phyloP scores from a whole-genome alignment of 2,888 invertebrate species.

The Chrysolina oricalcia region DNA sequence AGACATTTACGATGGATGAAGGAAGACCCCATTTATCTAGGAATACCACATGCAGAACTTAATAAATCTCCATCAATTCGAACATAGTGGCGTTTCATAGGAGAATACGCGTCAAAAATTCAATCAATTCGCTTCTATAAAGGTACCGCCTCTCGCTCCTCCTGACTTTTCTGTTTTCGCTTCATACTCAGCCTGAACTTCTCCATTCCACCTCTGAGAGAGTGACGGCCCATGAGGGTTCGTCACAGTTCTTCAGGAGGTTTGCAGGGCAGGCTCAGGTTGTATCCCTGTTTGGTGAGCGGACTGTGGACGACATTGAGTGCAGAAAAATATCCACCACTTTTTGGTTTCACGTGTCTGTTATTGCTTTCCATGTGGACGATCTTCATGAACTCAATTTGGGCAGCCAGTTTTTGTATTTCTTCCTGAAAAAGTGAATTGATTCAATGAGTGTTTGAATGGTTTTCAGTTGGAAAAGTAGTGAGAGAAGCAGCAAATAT shows the following conservation, averaged over 20 bases:
- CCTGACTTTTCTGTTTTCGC: conserved; percentile 50
- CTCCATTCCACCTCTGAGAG: conserved; percentile 44
- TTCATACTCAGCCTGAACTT: conserved; percentile 62
- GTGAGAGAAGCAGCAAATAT: too few relatives aligned
- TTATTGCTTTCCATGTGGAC: conserved; percentile 96
- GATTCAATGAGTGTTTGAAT: not conserved
- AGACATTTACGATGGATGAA: too few relatives aligned
- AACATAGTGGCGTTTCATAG: too few relatives aligned
- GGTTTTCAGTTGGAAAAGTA: too few relatives aligned
- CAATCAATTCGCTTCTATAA: conserved; percentile 25
- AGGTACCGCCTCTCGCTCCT: conserved; percentile 34
- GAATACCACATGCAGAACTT: too few relatives aligned
- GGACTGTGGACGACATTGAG: conserved; percentile 70
- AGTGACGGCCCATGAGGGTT: conserved; percentile 44
- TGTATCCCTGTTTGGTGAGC: conserved; percentile 66
- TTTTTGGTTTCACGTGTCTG: conserved; percentile 88
- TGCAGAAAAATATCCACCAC: conserved; percentile 86
- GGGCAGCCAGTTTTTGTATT: conserved; percentile 91
- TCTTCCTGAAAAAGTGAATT: conserved; percentile 79
- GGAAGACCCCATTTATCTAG: too few relatives aligned
- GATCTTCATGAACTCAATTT: conserved; percentile 95
- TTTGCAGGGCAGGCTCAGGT: conserved; percentile 60
- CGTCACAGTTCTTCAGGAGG: conserved; percentile 67
- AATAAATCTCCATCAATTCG: too few relatives aligned
- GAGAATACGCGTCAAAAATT: too few relatives aligned